These are phyloP conservation scores for Porites lutea DNA, from an alignment of 64 coral and sea anemone species.

Conservation along the genomic window DNA sequence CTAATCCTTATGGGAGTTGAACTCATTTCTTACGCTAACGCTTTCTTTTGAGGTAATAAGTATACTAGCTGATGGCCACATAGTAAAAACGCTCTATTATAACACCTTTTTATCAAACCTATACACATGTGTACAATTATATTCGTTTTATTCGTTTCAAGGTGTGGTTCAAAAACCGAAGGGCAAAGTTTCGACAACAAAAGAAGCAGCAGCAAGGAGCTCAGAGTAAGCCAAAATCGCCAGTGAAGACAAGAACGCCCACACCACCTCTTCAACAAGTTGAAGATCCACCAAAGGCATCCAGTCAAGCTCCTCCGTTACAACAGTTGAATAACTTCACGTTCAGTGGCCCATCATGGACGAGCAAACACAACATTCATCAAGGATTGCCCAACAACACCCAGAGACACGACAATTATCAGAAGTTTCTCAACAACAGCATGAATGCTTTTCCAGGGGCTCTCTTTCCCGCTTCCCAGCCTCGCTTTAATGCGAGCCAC, in stretches of 20 bases:
- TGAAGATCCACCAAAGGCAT: slow-evolving; percentile 1
- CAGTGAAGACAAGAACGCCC: slow-evolving; percentile 61
- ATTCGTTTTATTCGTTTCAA: background rate
- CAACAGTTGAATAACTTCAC: slow-evolving; percentile 30
- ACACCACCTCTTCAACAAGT: slow-evolving; percentile 62
- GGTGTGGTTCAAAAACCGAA: slow-evolving; percentile 98
- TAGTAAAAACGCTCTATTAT: too few species aligned
- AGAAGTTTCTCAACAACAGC: slow-evolving; percentile 15
- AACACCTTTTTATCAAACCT: too few species aligned
- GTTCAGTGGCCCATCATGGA: background rate
- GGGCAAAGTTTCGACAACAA: slow-evolving; percentile 89
- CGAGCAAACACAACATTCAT: slow-evolving; percentile 33
- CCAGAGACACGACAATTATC: slow-evolving; percentile 32
- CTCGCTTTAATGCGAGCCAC: slow-evolving; percentile 3
- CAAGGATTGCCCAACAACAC: slow-evolving; percentile 1
- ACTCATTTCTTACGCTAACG: too few species aligned
- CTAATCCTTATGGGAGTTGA: too few species aligned
- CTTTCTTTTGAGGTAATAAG: too few species aligned
- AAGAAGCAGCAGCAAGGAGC: slow-evolving; percentile 71
- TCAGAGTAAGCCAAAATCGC: slow-evolving; percentile 64
- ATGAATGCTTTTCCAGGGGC: slow-evolving; percentile 14
- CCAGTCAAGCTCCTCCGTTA: background rate
- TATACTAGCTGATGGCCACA: too few species aligned
- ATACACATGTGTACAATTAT: too few species aligned
- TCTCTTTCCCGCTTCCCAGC: slow-evolving; percentile 7